Evolutionary conservation across 2,888 invertebrate species (phyloP), one percentile per base, ranked within the genome.

Genomic region (Piscicola geometra): DNA sequence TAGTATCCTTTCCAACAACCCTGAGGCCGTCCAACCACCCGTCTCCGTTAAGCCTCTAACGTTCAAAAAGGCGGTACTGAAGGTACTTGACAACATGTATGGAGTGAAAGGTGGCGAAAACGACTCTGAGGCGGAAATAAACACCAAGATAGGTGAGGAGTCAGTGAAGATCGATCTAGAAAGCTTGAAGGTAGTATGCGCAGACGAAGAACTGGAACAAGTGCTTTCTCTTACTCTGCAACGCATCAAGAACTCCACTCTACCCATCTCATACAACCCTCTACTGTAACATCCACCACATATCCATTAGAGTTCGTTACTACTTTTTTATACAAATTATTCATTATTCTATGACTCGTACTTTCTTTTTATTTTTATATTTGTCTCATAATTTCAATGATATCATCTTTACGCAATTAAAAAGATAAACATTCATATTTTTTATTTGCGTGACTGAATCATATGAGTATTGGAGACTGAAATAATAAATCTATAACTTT

Each of bases 51-150:
- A 3, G 3, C n/a, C 60, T n/a, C n/a, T n/a, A n/a, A 15, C 60
- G 21, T 15, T 25, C n/a, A 56, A 21, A 56, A 18, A 21, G 60
- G 60, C 60, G 3, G 25, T 56, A 3, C n/a, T 56, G 60, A 18
- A 56, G 60, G 60, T 56, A 3, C 60, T 56, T n/a, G n/a, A 56
- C n/a, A 56, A 56, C 60, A 25, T 56, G 25, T 56, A 56, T 25
- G 60, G 60, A 25, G 21, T 5, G 15, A 56, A 56, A n/a, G 21
- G 15, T n/a, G 5, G 9, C 12, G 60, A 56, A 25, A 25, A 21
- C 60, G 60, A 3, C 5, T 9, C 5, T 15, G 60, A 56, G 5
- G 60, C 9, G 3, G 60, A 18, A 3, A 21, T 56, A 9, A 56
- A 25, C 60, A 56, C 60, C n/a, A 5, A 3, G 3, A 56, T 56